Evolutionary conservation across 2,113 vertebrate species (phyloP).

Genomic region (Eurypyga helias): DNA sequence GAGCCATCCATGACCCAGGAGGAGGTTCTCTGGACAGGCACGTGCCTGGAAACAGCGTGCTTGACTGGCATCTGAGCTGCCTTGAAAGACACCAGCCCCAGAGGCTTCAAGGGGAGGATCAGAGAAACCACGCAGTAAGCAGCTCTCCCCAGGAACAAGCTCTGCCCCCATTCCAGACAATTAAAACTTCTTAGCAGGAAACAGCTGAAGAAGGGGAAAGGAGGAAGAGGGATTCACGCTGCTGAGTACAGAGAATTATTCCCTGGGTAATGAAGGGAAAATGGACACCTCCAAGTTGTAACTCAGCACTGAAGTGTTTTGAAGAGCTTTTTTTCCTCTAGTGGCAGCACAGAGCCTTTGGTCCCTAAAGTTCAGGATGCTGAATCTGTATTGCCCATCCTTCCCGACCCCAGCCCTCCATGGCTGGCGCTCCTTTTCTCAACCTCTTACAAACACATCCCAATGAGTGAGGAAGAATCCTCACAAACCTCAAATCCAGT

Average conservation of each 20-base stretch:
- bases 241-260: slow-evolving; percentile 12
- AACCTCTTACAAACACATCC: neutral
- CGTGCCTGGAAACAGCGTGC: neutral
- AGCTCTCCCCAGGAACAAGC: neutral
- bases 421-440: neutral
- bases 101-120: neutral
- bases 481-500: neutral
- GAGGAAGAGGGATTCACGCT: neutral
- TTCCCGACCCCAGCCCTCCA: neutral
- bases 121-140: neutral
- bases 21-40: neutral
- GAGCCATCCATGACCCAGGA: neutral
- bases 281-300: neutral
- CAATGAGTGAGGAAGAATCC: neutral
- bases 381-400: neutral
- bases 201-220: neutral
- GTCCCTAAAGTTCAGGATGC: neutral
- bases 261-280: neutral
- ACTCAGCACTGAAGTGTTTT: neutral
- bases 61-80: neutral
- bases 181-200: slow-evolving; percentile 17
- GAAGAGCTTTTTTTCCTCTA: neutral
- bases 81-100: neutral
- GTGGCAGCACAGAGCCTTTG: neutral
- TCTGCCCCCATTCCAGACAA: neutral